These are phyloP conservation scores for Urocolius indicus DNA, from an alignment of 2,113 vertebrate genomes.

Conservation along the genomic window DNA sequence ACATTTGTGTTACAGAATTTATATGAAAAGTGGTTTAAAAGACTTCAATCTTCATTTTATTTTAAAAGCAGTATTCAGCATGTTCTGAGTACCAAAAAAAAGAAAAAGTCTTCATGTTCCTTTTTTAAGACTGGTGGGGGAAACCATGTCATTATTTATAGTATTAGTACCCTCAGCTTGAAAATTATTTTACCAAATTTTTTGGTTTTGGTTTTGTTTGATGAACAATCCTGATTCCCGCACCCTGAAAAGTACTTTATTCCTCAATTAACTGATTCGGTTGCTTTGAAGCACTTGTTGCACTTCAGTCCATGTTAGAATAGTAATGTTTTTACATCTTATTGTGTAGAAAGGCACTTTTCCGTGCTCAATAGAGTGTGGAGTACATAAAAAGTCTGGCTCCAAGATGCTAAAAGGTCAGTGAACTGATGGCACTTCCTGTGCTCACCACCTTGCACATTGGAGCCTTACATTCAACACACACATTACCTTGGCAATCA, in stretches of 20 bases:
- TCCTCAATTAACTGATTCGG: background rate
- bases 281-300: slow-evolving; percentile 61
- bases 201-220: slow-evolving; percentile 29
- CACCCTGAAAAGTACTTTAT: background rate
- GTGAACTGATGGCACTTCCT: background rate
- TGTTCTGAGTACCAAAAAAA: background rate
- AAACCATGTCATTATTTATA: background rate
- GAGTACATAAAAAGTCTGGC: background rate
- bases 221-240: slow-evolving; percentile 39
- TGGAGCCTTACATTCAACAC: background rate
- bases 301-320: slow-evolving; percentile 54
- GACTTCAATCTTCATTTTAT: background rate
- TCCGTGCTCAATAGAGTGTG: background rate
- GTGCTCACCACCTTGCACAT: background rate
- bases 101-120: background rate
- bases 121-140: background rate
- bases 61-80: slow-evolving; percentile 21
- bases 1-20: slow-evolving; percentile 33
- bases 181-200: slow-evolving; percentile 25
- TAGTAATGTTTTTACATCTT: slow-evolving; percentile 57
- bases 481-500: slow-evolving; percentile 13
- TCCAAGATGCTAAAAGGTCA: background rate
- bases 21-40: slow-evolving; percentile 13
- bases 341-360: slow-evolving; percentile 32
- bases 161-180: background rate